Conservation (phyloP, 2,888 invertebrate species). For the Stictocephala bisonia region DNA sequence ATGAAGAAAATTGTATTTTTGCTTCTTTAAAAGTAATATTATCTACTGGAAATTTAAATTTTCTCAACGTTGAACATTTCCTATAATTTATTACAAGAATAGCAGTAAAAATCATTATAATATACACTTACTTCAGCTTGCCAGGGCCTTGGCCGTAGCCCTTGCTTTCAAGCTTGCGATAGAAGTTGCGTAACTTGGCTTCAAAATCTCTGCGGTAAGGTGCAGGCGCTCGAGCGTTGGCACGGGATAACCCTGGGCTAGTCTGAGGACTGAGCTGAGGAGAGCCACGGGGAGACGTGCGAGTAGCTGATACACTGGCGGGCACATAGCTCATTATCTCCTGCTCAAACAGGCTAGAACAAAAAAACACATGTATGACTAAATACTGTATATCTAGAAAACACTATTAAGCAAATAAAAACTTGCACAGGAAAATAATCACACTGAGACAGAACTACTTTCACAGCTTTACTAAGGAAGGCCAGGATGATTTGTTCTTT, state of each 20-base stretch:
- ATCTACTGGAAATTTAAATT: no score
- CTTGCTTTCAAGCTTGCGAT: constrained; percentile 93
- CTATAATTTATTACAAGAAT: no score
- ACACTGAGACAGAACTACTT: no score
- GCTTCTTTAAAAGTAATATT: no score
- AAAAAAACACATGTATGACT: constrained; percentile 59
- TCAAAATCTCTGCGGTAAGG: constrained; percentile 95
- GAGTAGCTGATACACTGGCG: constrained; percentile 78
- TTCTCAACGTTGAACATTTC: no score
- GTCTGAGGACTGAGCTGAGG: constrained; percentile 79
- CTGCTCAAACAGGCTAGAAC: constrained; percentile 93
- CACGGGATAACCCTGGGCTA: constrained; percentile 79
- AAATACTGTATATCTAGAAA: no score
- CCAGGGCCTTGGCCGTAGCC: constrained; percentile 98
- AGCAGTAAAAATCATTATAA: neutral
- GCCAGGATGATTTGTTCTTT: no score
- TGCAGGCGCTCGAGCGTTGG: constrained; percentile 85
- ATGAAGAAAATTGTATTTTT: no score
- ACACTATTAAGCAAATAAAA: no score
- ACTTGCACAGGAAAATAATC: no score
- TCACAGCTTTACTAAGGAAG: no score
- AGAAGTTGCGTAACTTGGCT: constrained; percentile 93
- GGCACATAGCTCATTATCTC: constrained; percentile 99
- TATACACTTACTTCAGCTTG: constrained; percentile 87
- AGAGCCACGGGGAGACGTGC: constrained; percentile 69